Conservation (phyloP, 2,113 vertebrate genomes). For the Henicopernis longicauda region DNA sequence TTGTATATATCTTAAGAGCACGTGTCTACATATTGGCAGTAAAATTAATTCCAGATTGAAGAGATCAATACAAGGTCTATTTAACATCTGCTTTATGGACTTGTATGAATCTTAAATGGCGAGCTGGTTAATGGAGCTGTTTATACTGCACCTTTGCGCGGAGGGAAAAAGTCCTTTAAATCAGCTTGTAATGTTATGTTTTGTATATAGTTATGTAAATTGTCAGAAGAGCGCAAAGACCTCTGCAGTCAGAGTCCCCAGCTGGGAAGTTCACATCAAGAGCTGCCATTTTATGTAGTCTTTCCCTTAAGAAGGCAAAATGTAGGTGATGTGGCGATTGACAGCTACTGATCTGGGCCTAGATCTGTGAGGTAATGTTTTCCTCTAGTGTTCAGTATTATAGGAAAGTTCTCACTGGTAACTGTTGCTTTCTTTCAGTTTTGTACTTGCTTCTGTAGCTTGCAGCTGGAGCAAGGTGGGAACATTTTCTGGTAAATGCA, state of each 20-base stretch:
- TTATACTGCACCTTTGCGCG: not conserved
- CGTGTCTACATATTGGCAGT: not conserved
- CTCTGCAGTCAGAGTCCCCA: not conserved
- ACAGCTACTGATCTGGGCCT: not conserved
- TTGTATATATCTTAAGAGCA: not conserved
- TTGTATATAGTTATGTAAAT: not conserved
- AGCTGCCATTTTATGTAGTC: not conserved
- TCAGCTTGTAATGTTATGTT: not conserved
- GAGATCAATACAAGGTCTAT: not conserved
- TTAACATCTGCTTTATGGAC: conserved; percentile 23
- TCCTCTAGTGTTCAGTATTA: not conserved
- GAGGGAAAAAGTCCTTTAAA: not conserved
- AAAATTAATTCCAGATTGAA: conserved; percentile 1
- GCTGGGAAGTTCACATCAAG: not conserved
- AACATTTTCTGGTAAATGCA: not conserved
- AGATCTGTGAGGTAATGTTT: not conserved
- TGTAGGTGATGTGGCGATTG: not conserved
- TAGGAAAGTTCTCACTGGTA: not conserved
- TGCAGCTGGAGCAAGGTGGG: not conserved
- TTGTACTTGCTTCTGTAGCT: not conserved
- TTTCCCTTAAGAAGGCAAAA: not conserved
- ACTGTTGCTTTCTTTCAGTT: not conserved
- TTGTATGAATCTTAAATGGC: not conserved
- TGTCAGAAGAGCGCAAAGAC: not conserved
- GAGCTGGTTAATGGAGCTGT: not conserved